Evolutionary conservation across 2,113 vertebrate genomes (phyloP), one percentile per base, ranked within the genome.

Genomic region (Macrotis lagotis): DNA sequence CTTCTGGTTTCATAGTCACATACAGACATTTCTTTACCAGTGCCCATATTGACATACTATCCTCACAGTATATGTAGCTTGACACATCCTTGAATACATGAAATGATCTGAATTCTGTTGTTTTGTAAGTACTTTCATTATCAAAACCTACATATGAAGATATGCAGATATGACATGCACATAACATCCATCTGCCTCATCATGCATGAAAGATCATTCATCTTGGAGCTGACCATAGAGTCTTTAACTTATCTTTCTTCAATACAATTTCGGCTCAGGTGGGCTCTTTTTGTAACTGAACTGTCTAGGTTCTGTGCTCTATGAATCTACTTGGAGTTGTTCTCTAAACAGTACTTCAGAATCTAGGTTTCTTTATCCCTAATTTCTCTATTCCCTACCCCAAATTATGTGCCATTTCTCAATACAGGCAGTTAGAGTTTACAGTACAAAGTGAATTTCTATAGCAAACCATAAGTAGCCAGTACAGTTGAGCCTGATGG

Each of bases 271-370:
- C 89, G 50, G 19, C 74, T 91, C 93, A 24, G 89, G 95, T 95
- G 94, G 53, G 50, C 50, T 90, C 92, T 92, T 95, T 52, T 52
- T 22, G 52, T 8, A 53, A 9, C 52, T 74, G 91, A 49, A 50
- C 37, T 51, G 90, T 66, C 53, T 22, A 2, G 26, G 37, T 50
- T 91, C 94, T 94, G 90, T 3, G 14, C 19, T 92, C 93, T 44
- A 47, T 59, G 59, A 6, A 91, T 28, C 0, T 25, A 74, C 90
- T 96, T 97, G 97, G 96, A 96, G 97, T 94, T 48, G 51, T 90
- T 44, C 44, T 94, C 93, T 90, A 94, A 97, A 95, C 44, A 50
- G 49, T 96, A 94, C 94, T 93, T 94, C 7, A 50, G 48, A 74
- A 92, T 59, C 0, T 66, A 48, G 94, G 48, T 91, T 91, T 96